Percentiles rank a stretch among this genome's conserved stretches.
phyloP scores from a whole-genome alignment of 1,140 invertebrate genomes.

The Drosophila melanica region DNA sequence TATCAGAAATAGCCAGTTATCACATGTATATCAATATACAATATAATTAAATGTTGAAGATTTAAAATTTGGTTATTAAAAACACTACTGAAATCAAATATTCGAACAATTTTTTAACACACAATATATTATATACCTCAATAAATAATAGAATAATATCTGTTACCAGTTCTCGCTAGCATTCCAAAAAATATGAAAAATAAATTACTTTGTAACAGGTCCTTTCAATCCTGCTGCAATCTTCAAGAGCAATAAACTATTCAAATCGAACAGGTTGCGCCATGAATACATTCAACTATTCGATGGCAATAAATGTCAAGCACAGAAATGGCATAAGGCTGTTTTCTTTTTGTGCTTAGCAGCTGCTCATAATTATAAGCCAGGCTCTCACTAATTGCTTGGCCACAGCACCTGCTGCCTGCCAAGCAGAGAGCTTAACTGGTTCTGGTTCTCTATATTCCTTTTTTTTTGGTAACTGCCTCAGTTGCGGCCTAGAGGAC shows the following conservation, averaged over 20 bases:
- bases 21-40: no score
- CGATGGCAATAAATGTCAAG: not conserved
- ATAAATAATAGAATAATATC: no score
- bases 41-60: no score
- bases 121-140: no score
- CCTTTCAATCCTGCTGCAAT: not conserved
- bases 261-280: not conserved
- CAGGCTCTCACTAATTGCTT: slow-evolving; percentile 69
- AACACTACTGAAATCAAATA: no score
- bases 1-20: no score
- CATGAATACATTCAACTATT: slow-evolving; percentile 15
- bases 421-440: slow-evolving; percentile 23
- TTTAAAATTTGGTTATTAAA: no score
- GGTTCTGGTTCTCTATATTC: not conserved
- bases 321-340: not conserved
- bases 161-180: no score
- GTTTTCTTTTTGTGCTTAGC: slow-evolving; percentile 8
- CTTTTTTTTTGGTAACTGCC: slow-evolving; percentile 7
- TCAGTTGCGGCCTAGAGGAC: slow-evolving; percentile 31
- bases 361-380: slow-evolving; percentile 43
- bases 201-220: not conserved
- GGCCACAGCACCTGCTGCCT: slow-evolving; percentile 74
- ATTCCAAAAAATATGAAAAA: no score
- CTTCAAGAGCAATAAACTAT: not conserved
- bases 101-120: no score